These are phyloP conservation scores for Augiades crinisus DNA, from an alignment of 2,888 invertebrate genomes.

Conservation along the genomic window DNA sequence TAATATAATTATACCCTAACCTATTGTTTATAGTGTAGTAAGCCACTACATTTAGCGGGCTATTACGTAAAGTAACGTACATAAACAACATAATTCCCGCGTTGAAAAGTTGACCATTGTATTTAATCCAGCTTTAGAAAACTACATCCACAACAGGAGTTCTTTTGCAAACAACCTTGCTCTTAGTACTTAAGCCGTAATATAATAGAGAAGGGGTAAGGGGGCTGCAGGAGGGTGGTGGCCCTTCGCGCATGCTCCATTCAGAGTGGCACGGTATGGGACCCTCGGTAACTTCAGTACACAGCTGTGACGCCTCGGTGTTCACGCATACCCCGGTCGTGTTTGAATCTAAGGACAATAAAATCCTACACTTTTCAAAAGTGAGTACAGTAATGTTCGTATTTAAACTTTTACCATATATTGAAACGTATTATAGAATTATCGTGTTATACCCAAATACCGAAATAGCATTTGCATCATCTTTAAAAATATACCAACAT, in stretches of 20 bases:
- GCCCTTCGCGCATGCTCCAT: slow-evolving; percentile 72
- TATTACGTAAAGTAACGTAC: neutral
- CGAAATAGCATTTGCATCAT: slow-evolving; percentile 24
- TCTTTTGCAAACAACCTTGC: slow-evolving; percentile 40
- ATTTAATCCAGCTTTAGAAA: slow-evolving; percentile 28
- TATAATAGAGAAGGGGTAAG: slow-evolving; percentile 44
- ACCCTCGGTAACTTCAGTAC: slow-evolving; percentile 65
- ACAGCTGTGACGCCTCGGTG: slow-evolving; percentile 55
- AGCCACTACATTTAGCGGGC: neutral
- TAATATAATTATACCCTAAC: no score
- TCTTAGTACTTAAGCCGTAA: slow-evolving; percentile 37
- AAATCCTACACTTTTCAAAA: slow-evolving; percentile 66
- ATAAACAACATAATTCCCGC: neutral
- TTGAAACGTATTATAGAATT: neutral
- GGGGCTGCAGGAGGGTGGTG: slow-evolving; percentile 54
- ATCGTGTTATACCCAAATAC: neutral
- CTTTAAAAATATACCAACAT: slow-evolving; percentile 27
- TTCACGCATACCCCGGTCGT: slow-evolving; percentile 33
- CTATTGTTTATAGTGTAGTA: neutral
- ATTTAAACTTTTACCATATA: slow-evolving; percentile 1
- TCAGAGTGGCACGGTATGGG: slow-evolving; percentile 44
- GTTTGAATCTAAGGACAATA: slow-evolving; percentile 58
- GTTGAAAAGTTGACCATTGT: neutral
- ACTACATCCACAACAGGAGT: slow-evolving; percentile 39
- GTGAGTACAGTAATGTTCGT: slow-evolving; percentile 49